phyloP scores from a whole-genome alignment of 2,113 vertebrate genomes.

The Apeltes quadracus region DNA sequence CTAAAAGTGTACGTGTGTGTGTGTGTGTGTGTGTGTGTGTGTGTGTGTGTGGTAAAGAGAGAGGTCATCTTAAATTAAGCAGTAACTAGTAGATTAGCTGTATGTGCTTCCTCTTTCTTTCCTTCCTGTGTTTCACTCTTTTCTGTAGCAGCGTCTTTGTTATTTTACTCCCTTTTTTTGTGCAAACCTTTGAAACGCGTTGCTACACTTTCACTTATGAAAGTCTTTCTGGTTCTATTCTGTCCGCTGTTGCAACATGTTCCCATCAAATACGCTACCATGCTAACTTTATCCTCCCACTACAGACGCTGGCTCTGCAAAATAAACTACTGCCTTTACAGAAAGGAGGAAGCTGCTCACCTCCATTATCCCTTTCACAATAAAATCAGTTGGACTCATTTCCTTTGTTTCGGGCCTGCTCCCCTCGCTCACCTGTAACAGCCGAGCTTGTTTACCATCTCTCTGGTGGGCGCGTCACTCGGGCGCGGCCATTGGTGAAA shows the following conservation, averaged over 20 bases:
- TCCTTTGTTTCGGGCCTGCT: background rate
- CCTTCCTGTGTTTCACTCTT: background rate
- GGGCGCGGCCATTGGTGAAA: constrained; percentile 32
- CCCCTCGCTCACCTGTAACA: background rate
- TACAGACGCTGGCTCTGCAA: too few species aligned
- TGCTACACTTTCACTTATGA: background rate
- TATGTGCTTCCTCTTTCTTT: constrained; percentile 5
- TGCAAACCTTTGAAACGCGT: background rate
- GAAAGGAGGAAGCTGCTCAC: too few species aligned
- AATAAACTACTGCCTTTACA: too few species aligned
- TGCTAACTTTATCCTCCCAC: too few species aligned
- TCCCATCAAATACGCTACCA: too few species aligned
- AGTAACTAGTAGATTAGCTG: constrained; percentile 60
- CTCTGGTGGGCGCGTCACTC: background rate
- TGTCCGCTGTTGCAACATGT: too few species aligned
- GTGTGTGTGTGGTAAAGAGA: constrained; percentile 12
- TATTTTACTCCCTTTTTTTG: too few species aligned
- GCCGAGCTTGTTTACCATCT: constrained; percentile 22
- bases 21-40: constrained; percentile 42
- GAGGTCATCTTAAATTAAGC: constrained; percentile 24
- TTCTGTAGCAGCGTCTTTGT: background rate
- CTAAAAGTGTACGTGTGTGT: constrained; percentile 45
- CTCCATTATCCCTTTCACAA: background rate
- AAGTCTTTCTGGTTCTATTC: background rate
- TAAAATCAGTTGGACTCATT: background rate